Evolutionary conservation across 1,140 invertebrate species (phyloP), one percentile per base, ranked within the genome.

Genomic region (Papilio dardanus): DNA sequence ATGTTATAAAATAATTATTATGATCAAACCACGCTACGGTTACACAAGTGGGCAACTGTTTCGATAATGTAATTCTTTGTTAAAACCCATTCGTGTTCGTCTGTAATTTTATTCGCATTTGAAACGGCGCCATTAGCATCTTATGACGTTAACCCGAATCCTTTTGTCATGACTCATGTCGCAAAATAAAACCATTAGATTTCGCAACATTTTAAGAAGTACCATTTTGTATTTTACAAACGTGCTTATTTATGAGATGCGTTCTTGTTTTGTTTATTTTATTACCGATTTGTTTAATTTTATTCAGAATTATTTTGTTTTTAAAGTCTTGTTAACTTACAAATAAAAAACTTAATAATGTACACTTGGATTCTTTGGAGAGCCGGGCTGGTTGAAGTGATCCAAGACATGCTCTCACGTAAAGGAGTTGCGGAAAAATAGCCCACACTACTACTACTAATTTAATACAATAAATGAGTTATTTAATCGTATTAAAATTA

Each of bases 1-100:
- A 78, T 78, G 77, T 73, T 67, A 54, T 46, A 75, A 71, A 68
- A 78, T 75, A 78, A 78, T 78, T 78, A 78, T 71, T 71, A 14
- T 74, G 33, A 37, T 50, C 71, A 42, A 19, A 58, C 31, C 46
- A 54, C n/a, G 31, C 28, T 33, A 31, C 69, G 7, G 71, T 58
- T 58, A 58, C 24, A 50, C 71, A 73, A 73, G 46, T 50, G 31
- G 30, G 31, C 71, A 58, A 73, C 46, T 54, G 50, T 73, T 71
- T 73, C 46, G 71, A 73, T 50, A 73, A 73, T 54, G 50, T 73
- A 35, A 73, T 73, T 73, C 71, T 73, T 73, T 33, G 71, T 71
- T 71, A 37, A 31, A 54, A 54, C 58, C 71, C 42, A 54, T 73
- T 73, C 71, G 71, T 74, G 71, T 77, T 74, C 71, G 50, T 74